Percentiles rank a stretch among this genome's conserved stretches.
phyloP scores from a whole-genome alignment of 2,888 invertebrate genomes.

The Amblyjoppa fuscipennis region DNA sequence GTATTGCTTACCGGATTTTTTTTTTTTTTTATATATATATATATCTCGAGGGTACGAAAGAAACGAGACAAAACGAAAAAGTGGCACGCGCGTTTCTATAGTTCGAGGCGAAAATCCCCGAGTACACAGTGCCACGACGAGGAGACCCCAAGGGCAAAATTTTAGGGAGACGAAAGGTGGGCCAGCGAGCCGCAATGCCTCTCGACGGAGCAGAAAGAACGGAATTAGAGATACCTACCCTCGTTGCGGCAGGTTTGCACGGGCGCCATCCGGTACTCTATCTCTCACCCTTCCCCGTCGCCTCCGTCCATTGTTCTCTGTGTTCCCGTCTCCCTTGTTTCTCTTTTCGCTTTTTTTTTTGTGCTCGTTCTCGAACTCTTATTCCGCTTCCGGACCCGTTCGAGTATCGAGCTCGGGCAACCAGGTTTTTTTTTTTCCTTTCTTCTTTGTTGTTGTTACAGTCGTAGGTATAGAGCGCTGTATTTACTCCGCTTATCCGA shows the following conservation, averaged over 20 bases:
- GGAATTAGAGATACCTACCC: constrained; percentile 56
- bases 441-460: constrained; percentile 14
- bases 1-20: not conserved
- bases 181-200: constrained; percentile 5
- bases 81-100: constrained; percentile 59
- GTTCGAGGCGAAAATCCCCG: not conserved
- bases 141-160: constrained; percentile 7
- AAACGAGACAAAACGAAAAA: constrained; percentile 45
- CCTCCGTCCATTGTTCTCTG: constrained; percentile 36
- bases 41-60: constrained; percentile 33
- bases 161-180: constrained; percentile 9
- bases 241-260: constrained; percentile 50
- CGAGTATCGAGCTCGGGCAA: constrained; percentile 30
- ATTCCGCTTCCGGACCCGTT: constrained; percentile 40
- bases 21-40: constrained; percentile 23
- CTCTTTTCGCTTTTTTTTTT: constrained; percentile 17
- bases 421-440: constrained; percentile 23
- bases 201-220: constrained; percentile 22
- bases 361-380: constrained; percentile 27
- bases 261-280: constrained; percentile 13
- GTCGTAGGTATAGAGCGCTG: constrained; percentile 10
- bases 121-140: not conserved
- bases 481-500: constrained; percentile 58
- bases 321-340: constrained; percentile 6
- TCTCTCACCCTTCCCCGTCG: constrained; percentile 27